Base-by-base conservation (phyloP, 1,140 invertebrate genomes). In the Hylyphantes graminicola region DNA sequence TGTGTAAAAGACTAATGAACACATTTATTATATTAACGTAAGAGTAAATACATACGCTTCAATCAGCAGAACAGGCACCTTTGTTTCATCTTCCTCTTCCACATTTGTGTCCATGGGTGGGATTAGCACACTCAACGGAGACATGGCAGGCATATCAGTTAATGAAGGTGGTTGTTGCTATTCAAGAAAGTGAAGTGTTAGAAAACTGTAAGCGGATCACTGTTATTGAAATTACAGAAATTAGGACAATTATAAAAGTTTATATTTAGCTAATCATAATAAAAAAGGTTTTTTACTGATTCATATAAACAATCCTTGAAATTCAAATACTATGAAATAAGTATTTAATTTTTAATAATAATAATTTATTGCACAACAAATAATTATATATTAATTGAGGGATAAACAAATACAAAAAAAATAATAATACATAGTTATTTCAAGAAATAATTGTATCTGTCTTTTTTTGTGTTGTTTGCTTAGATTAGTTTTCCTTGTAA, bases 41-140 rank as follows among this genome's bases (percentile, higher is more conserved):
- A 51, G 51, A n/a, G 73, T 5, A 9, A 50, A 59, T 51, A 57
- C 82, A 59, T 50, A 85, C 84, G 61, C 67, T 57, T 85, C 84
- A 57, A 79, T 79, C 15, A 85, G 15, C 64, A 79, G 76, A 55
- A 73, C 59, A 65, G 84, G 84, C 3, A 78, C 53, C 63, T 51
- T 73, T 54, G 61, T 21, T 7, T 50, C 72, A 8, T 9, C 3
- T 51, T 54, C 57, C 6, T 63, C 53, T 48, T 35, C 19, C 19
- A 51, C n/a, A 77, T 17, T 61, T 50, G 61, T 8, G 50, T 85
- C 63, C 53, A 74, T 19, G n/a, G 70, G 35, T 61, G 84, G 84
- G 17, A 85, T 85, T 7, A 70, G 59, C 55, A 85, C 84, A 85
- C 75, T 79, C 13, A 85, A 61, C 19, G 84, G 84, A 15, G 51